phyloP scores from a whole-genome alignment of 2,113 vertebrate genomes.

The Coreoperca whiteheadi region DNA sequence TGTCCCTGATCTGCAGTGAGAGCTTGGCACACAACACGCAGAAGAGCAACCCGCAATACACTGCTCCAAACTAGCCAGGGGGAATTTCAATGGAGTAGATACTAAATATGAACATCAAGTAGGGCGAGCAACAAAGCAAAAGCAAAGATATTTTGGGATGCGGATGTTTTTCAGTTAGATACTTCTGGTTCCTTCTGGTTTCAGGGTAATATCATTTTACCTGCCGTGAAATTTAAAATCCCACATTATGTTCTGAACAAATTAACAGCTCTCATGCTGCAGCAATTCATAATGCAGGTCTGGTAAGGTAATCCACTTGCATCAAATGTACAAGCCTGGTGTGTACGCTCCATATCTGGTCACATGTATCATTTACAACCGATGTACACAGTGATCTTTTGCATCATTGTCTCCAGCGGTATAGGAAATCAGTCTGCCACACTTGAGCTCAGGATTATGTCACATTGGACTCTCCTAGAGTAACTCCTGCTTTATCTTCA shows the following conservation, averaged over 20 bases:
- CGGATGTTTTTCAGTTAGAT: slow-evolving; percentile 44
- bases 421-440: neutral
- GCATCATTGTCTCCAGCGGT: neutral
- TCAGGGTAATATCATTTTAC: slow-evolving; percentile 22
- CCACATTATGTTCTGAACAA: slow-evolving; percentile 1
- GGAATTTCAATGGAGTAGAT: slow-evolving; percentile 45
- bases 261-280: slow-evolving; percentile 8
- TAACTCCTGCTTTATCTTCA: neutral
- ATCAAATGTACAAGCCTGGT: slow-evolving; percentile 15
- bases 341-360: slow-evolving; percentile 24
- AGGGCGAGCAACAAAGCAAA: slow-evolving; percentile 43
- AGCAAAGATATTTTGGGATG: slow-evolving; percentile 41
- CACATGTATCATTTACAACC: slow-evolving; percentile 24
- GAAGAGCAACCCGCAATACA: slow-evolving; percentile 36
- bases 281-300: slow-evolving; percentile 27
- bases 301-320: slow-evolving; percentile 35
- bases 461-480: neutral
- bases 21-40: slow-evolving; percentile 43
- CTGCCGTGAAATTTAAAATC: slow-evolving; percentile 21
- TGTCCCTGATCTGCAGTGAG: slow-evolving; percentile 59
- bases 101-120: slow-evolving; percentile 61
- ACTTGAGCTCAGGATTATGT: slow-evolving; percentile 4
- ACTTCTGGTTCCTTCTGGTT: slow-evolving; percentile 7
- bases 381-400: neutral
- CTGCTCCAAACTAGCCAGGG: slow-evolving; percentile 39